Conservation (phyloP, 2,113 vertebrate species). For the Indri indri region DNA sequence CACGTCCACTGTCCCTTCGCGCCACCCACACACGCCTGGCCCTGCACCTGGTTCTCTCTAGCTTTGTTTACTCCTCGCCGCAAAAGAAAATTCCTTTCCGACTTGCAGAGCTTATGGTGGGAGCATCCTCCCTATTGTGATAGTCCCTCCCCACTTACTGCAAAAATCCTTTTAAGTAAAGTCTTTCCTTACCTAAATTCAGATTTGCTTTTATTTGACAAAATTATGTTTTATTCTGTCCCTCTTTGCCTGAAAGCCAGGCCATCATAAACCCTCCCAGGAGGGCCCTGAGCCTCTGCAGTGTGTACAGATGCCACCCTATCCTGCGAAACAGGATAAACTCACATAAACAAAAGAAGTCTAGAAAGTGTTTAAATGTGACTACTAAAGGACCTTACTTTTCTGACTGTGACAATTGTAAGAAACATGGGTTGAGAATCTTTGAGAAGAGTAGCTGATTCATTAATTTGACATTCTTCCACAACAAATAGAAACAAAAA, state of each 20-base stretch:
- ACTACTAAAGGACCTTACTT: neutral
- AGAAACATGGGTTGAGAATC: neutral
- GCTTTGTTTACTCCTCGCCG: neutral
- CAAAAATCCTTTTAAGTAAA: neutral
- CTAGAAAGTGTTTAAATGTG: neutral
- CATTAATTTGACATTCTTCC: neutral
- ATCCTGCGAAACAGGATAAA: too few relatives aligned
- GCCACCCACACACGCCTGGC: fast-evolving
- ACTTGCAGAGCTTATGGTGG: neutral
- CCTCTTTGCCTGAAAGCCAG: neutral
- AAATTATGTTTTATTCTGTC: neutral
- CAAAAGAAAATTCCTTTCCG: neutral
- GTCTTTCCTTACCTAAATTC: neutral
- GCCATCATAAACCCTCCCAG: neutral
- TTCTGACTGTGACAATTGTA: neutral
- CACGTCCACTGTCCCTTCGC: neutral
- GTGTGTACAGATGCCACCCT: neutral
- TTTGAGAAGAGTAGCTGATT: neutral
- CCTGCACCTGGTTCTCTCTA: neutral
- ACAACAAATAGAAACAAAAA: neutral
- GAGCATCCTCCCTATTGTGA: neutral
- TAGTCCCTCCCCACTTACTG: neutral
- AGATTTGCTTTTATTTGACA: neutral
- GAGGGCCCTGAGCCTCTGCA: neutral
- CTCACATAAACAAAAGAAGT: neutral